Base-by-base conservation (phyloP, 2,888 invertebrate genomes). In the Chironomus tentans region DNA sequence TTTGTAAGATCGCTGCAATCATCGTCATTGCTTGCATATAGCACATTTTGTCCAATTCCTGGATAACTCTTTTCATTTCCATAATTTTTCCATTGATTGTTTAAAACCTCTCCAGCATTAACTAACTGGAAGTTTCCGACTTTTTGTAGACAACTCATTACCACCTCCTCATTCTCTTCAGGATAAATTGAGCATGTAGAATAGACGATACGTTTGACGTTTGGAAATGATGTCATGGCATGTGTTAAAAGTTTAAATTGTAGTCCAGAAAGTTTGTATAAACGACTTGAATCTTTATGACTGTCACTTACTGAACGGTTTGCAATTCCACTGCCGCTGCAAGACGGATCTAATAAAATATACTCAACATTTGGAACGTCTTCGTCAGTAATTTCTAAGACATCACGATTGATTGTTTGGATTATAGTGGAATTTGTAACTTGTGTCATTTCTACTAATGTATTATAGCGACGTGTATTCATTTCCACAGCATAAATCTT, bases 261-360 rank as follows among this genome's bases (percentile, higher is more conserved):
- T 74, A 96, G 87, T 0, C 90, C 89, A n/a, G 91, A 88, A 13
- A 94, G 82, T 80, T 88, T 91, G 7, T 85, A 84, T 1, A 94
- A 81, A 76, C 93, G 86, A 0, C 82, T 80, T 10, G 85, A 83
- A 70, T 83, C 85, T 82, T 81, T 84, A 79, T 85, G 84, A 15
- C 10, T 48, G 76, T 83, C 82, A 24, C 84, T 81, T 62, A 86
- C 85, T 80, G 87, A 86, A 65, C 90, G 86, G 78, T 87, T 86
- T 62, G 87, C 83, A 83, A 91, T 89, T 47, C 93, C 98, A 82
- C 96, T 94, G 62, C 98, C 98, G 24, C 96, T 94, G 83, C 99
- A 99, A 76, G 96, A 94, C 0, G 98, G 98, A 85, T 99, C 99
- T 0, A 99, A 90, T n/a, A 98, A 85, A 79, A 97, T 92, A 80